Base-by-base conservation (phyloP, 2,797 vertebrate species). In the Miichthys miiuy region DNA sequence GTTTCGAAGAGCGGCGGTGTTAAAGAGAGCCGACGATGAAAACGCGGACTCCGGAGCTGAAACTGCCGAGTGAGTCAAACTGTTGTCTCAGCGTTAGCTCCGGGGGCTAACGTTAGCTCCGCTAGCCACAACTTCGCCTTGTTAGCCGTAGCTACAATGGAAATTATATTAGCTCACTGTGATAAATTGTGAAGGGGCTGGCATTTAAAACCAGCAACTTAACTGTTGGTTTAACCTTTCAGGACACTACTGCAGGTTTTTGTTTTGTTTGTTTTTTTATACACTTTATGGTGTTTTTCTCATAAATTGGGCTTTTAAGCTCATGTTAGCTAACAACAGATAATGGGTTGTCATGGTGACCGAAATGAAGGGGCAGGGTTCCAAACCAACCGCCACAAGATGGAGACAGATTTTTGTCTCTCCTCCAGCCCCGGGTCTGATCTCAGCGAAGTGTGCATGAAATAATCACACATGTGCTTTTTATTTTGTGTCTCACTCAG, bases 271-370 rank as follows among this genome's bases (percentile, higher is more conserved):
- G 3, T 1, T 41, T 1, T 18, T 9, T 42, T 42, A 42, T 44
- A 1, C 3, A 42, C 6, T 48, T 46, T 14, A 0, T 20, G 1
- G 0, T n/a, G 0, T 77, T 82, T 38, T 78, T 42, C 27, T 46
- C 27, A 5, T 55, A 25, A 68, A 78, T 34, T 20, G 2, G 8
- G 3, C 52, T 74, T 76, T 86, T 68, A 42, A 34, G 57, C 34
- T 55, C 38, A 7, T 42, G 81, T 72, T 79, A 64, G 88, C 85
- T 77, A 87, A 88, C 87, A 82, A 88, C 89, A 86, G 79, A 82
- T 80, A 88, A 79, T 69, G 71, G 72, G 93, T 94, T 94, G 93
- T 91, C 93, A 94, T 94, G 92, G 93, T 84, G 88, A 94, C 93
- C 70, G 17, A 27, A 74, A 72, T 20, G 21, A 75, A 61, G 72